Base-by-base conservation (phyloP, 2,888 invertebrate species). In the Cinara cedri region DNA sequence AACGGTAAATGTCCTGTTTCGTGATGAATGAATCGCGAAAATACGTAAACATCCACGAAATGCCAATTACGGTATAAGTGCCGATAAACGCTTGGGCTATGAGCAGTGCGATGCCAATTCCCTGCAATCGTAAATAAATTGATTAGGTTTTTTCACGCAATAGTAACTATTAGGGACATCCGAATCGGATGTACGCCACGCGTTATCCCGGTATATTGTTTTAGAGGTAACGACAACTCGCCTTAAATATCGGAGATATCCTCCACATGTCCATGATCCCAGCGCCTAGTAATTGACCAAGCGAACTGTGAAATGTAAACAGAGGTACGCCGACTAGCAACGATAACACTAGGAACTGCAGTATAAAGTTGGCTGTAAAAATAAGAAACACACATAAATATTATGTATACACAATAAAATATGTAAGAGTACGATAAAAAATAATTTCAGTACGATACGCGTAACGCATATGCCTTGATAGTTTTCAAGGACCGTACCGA, bases 191-290 rank as follows among this genome's bases (percentile, higher is more conserved):
- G 6, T 4, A 34, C 34, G 6, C 34, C 34, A 6, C 34, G 6
- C 34, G 34, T 34, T 34, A 34, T 34, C 6, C 34, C 34, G 34
- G 34, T 34, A 3, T 4, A 34, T 6, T 51, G 51, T 51, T n/a
- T 4, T 1, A 13, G 51, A 51, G 4, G 54, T 1, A 19, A 54
- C 16, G 8, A 3, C n/a, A 19, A 16, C 16, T 51, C 83, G 87
- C 87, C 86, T 93, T 92, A 85, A 96, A 95, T 83, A 96, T 90
- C 0, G 96, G 96, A 76, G 95, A 95, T 84, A 96, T 95, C 84
- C 90, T 90, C 96, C 96, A 96, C 95, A 96, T 95, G 84, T 95
- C 94, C 81, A 96, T 90, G 1, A 94, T 93, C 0, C 96, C 96
- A 0, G 94, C 90, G 66, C 91, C 91, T 81, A 96, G 87, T 83